These are phyloP conservation scores for Grapholita molesta DNA, from an alignment of 1,140 invertebrate species.

Conservation along the genomic window DNA sequence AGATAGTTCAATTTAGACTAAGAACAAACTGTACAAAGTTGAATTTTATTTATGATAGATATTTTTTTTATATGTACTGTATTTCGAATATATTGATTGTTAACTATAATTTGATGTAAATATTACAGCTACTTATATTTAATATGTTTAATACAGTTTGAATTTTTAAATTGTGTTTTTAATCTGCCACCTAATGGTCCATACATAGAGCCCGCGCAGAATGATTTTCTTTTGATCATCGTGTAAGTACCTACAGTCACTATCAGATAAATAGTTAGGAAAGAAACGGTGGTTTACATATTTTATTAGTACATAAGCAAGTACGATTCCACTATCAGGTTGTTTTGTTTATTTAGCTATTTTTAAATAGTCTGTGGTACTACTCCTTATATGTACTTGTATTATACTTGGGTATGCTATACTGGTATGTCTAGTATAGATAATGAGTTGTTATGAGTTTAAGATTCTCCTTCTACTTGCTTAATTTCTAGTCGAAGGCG, in stretches of 20 bases:
- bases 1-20: constrained; percentile 14
- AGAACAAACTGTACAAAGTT: constrained; percentile 1
- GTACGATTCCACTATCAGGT: too few species aligned
- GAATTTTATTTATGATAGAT: background rate
- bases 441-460: too few species aligned
- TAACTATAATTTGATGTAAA: background rate
- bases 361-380: too few species aligned
- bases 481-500: background rate
- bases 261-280: too few species aligned
- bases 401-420: too few species aligned
- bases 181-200: background rate
- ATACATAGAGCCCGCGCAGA: background rate
- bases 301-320: too few species aligned
- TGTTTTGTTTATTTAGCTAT: too few species aligned
- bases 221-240: background rate
- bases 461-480: background rate
- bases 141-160: constrained; percentile 1
- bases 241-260: too few species aligned
- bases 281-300: too few species aligned
- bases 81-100: background rate
- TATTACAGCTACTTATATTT: background rate
- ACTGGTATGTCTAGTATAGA: too few species aligned
- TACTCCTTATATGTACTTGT: too few species aligned
- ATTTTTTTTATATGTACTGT: constrained; percentile 5
- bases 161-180: background rate